Evolutionary conservation across 2,797 vertebrate species (phyloP).

Genomic region (Eulemur rubriventer): DNA sequence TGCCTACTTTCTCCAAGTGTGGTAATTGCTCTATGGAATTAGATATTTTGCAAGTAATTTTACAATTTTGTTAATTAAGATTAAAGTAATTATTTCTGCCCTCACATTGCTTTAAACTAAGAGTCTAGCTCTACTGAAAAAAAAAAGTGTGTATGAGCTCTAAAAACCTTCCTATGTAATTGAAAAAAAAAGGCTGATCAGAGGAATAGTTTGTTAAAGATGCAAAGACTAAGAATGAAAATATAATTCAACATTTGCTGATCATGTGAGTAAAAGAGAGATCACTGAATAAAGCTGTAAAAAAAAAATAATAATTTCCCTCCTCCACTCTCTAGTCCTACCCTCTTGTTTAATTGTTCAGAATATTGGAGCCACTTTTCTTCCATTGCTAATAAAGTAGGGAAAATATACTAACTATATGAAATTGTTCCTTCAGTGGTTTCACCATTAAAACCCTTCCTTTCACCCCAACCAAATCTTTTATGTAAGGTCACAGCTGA

Average conservation of each 20-base stretch:
- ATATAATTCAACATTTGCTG: background rate
- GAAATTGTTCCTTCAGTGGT: background rate
- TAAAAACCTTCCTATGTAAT: background rate
- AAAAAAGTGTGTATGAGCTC: background rate
- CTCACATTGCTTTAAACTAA: constrained; percentile 24
- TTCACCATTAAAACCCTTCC: background rate
- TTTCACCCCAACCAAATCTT: background rate
- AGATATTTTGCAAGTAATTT: constrained; percentile 54
- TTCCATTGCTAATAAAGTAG: background rate
- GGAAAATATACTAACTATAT: background rate
- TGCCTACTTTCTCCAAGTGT: background rate
- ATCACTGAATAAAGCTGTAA: background rate
- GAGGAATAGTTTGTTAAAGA: background rate
- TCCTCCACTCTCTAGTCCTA: background rate
- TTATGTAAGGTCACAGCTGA: background rate
- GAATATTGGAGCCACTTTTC: background rate
- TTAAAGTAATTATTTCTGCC: constrained; percentile 40
- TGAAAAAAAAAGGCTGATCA: background rate
- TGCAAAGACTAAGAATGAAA: background rate
- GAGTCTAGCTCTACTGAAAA: background rate
- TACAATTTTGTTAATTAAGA: constrained; percentile 54
- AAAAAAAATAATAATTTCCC: background rate
- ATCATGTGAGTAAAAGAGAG: background rate
- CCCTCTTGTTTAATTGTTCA: background rate
- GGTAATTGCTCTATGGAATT: constrained; percentile 18